Percentiles rank a stretch among this genome's conserved stretches.
Conservation (phyloP, 1,140 invertebrate genomes). For the Euborellia annulipes region DNA sequence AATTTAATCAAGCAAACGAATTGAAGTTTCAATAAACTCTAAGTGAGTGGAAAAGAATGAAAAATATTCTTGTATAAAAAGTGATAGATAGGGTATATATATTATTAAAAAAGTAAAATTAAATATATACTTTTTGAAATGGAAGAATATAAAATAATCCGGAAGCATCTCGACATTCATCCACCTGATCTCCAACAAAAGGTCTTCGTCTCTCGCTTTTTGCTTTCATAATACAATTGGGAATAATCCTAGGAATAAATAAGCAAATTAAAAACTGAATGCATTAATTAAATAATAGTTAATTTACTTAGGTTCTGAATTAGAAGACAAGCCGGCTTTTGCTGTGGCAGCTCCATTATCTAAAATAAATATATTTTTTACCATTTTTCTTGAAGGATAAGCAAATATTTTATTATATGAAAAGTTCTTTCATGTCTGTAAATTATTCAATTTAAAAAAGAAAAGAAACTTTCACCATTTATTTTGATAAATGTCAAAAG, state of each 20-base stretch:
- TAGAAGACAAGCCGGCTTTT: slow-evolving; percentile 63
- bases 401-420: too few species aligned
- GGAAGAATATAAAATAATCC: slow-evolving; percentile 87
- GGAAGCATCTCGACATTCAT: slow-evolving; percentile 91
- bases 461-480: too few species aligned
- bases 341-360: slow-evolving; percentile 77
- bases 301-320: slow-evolving; percentile 44
- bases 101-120: too few species aligned
- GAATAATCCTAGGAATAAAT: slow-evolving; percentile 37
- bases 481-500: too few species aligned
- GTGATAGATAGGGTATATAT: too few species aligned
- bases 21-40: not conserved
- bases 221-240: slow-evolving; percentile 96
- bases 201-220: slow-evolving; percentile 85
- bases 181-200: slow-evolving; percentile 86
- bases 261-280: not conserved
- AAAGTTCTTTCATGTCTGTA: too few species aligned
- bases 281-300: not conserved
- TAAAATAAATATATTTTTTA: slow-evolving; percentile 38
- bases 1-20: not conserved
- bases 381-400: too few species aligned
- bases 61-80: not conserved
- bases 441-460: too few species aligned
- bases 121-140: slow-evolving; percentile 60
- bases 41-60: not conserved